phyloP scores from a whole-genome alignment of 2,113 vertebrate species.

The Struthio camelus region DNA sequence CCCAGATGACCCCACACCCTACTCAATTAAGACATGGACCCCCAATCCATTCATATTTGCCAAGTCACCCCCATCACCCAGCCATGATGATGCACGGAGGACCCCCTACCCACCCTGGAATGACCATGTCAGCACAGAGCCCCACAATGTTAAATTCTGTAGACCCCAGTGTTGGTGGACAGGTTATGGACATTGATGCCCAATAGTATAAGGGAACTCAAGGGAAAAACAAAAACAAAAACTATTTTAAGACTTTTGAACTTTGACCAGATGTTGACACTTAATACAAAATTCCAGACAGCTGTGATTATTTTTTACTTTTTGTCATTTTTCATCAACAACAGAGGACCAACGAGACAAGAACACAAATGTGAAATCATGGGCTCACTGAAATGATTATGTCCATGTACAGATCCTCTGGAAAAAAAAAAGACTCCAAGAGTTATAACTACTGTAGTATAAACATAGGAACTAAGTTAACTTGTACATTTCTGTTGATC shows the following conservation, averaged over 20 bases:
- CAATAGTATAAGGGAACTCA: constrained; percentile 93
- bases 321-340: constrained; percentile 95
- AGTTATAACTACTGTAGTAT: constrained; percentile 99
- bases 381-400: constrained; percentile 91
- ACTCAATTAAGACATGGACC: constrained; percentile 91
- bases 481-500: constrained; percentile 99
- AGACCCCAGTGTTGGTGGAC: constrained; percentile 90
- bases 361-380: constrained; percentile 96
- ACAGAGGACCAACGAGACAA: constrained; percentile 96
- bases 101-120: constrained; percentile 90
- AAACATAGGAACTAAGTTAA: constrained; percentile 99
- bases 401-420: constrained; percentile 84
- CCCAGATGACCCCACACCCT: constrained; percentile 91
- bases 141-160: constrained; percentile 89
- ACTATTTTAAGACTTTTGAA: constrained; percentile 94
- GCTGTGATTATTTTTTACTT: constrained; percentile 97
- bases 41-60: constrained; percentile 87
- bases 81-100: constrained; percentile 98
- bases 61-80: constrained; percentile 86
- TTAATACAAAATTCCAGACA: constrained; percentile 96
- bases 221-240: constrained; percentile 81
- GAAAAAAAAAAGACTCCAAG: constrained; percentile 92
- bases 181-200: constrained; percentile 95
- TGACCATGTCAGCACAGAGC: constrained; percentile 94
- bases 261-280: constrained; percentile 97